Evolutionary conservation across 1,140 invertebrate species (phyloP).

Genomic region (Drosophila ficusphila): DNA sequence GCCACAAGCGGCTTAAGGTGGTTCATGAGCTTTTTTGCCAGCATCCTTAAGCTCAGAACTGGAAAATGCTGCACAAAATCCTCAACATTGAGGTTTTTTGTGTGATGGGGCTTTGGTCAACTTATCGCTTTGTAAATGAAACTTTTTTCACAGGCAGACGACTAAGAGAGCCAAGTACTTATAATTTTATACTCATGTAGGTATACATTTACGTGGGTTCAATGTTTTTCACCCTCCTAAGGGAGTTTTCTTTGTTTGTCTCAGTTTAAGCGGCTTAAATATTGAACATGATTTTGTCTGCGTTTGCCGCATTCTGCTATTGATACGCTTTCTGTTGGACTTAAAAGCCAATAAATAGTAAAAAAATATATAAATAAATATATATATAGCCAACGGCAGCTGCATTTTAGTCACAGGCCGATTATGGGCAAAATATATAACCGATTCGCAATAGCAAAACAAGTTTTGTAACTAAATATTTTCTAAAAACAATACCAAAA

Average conservation of each 20-base stretch:
- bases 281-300: constrained; percentile 3
- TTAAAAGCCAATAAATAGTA: constrained; percentile 38
- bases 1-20: constrained; percentile 45
- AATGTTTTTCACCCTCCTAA: neutral
- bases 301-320: constrained; percentile 8
- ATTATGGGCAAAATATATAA: neutral
- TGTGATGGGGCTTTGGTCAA: constrained; percentile 5
- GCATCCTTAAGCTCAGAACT: neutral
- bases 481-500: no score
- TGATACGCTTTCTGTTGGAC: constrained; percentile 16
- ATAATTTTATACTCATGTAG: neutral
- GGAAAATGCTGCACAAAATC: constrained; percentile 10
- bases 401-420: neutral
- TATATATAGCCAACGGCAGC: neutral
- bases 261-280: constrained; percentile 33
- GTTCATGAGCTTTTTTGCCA: neutral
- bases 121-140: neutral
- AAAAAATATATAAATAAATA: no score
- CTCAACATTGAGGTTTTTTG: neutral
- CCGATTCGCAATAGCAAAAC: no score
- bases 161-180: neutral
- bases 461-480: no score
- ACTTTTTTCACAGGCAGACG: constrained; percentile 1
- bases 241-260: constrained; percentile 9
- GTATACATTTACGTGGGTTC: neutral